A percentile compares a stretch with the other conserved stretches of the same genome.
Evolutionary conservation across 2,888 invertebrate genomes (phyloP).

Genomic region (Liopterus haemorrhoidalis): DNA sequence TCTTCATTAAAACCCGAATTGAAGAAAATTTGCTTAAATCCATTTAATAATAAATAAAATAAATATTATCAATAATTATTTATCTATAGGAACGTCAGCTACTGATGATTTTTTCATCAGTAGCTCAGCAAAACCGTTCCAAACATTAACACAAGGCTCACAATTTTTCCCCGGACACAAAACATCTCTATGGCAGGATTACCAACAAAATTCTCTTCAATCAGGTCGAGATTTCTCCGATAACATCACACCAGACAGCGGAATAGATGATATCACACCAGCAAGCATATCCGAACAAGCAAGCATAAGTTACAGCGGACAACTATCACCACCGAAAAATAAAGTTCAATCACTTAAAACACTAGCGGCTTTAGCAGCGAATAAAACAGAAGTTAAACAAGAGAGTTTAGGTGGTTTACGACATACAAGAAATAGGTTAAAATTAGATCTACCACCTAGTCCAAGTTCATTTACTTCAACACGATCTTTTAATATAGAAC

Average conservation of each 20-base stretch:
- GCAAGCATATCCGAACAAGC: slow-evolving; percentile 37
- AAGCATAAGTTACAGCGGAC: slow-evolving; percentile 22
- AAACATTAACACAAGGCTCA: slow-evolving; percentile 52
- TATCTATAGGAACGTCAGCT: slow-evolving; percentile 45
- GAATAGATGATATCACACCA: slow-evolving; percentile 57
- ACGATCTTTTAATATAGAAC: slow-evolving; percentile 43
- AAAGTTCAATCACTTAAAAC: slow-evolving; percentile 38
- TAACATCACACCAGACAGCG: slow-evolving; percentile 57
- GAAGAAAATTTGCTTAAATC: not conserved
- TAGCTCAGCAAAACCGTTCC: slow-evolving; percentile 67
- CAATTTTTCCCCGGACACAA: slow-evolving; percentile 65
- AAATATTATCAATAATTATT: no score
- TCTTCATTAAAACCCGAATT: not conserved
- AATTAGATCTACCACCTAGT: slow-evolving; percentile 61
- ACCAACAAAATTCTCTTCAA: slow-evolving; percentile 18
- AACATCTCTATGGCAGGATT: slow-evolving; percentile 22
- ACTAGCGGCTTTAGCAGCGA: slow-evolving; percentile 38
- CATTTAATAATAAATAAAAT: no score
- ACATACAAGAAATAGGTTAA: slow-evolving; percentile 66
- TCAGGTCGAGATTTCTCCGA: slow-evolving; percentile 28
- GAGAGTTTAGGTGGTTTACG: slow-evolving; percentile 59
- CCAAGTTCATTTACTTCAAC: slow-evolving; percentile 46
- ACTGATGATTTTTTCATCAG: slow-evolving; percentile 66
- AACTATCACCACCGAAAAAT: slow-evolving; percentile 16
- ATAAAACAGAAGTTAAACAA: slow-evolving; percentile 30